These are phyloP conservation scores for Thryonomys swinderianus DNA, from an alignment of 2,113 vertebrate species.

Conservation along the genomic window DNA sequence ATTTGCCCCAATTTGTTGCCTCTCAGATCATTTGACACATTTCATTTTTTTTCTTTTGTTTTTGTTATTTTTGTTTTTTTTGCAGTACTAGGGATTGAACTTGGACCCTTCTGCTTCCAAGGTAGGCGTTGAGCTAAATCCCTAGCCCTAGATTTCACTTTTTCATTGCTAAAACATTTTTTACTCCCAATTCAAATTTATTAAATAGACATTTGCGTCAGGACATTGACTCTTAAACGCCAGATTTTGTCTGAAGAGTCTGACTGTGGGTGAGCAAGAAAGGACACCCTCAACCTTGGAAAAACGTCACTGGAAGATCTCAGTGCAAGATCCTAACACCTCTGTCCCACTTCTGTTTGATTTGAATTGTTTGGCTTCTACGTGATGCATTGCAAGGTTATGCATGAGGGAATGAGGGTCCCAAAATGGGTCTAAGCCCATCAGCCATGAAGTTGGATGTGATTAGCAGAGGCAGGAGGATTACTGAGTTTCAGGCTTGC, in stretches of 20 bases:
- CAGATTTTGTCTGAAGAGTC: background rate
- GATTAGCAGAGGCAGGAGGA: too few relatives aligned
- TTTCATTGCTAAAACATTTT: slow-evolving; percentile 44
- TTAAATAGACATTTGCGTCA: slow-evolving; percentile 29
- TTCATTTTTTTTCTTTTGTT: slow-evolving; percentile 55
- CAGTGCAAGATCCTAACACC: background rate
- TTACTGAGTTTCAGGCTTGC: too few relatives aligned
- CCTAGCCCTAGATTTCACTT: slow-evolving; percentile 19
- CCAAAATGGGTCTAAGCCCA: background rate
- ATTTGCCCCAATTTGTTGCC: slow-evolving; percentile 66
- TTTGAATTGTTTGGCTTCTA: background rate
- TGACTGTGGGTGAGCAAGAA: background rate
- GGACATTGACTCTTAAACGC: slow-evolving; percentile 22
- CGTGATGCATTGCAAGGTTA: background rate
- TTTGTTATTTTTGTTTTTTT: too few relatives aligned
- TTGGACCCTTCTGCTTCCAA: too few relatives aligned
- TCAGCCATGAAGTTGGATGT: background rate
- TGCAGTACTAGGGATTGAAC: too few relatives aligned
- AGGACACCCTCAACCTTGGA: background rate
- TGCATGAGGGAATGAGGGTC: background rate
- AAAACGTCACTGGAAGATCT: background rate
- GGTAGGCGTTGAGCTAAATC: too few relatives aligned
- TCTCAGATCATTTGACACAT: slow-evolving; percentile 44
- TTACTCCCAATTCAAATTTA: slow-evolving; percentile 40
- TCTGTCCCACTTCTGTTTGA: background rate